Base-by-base conservation (phyloP, 2,888 invertebrate genomes). In the Yponomeuta malinellus region DNA sequence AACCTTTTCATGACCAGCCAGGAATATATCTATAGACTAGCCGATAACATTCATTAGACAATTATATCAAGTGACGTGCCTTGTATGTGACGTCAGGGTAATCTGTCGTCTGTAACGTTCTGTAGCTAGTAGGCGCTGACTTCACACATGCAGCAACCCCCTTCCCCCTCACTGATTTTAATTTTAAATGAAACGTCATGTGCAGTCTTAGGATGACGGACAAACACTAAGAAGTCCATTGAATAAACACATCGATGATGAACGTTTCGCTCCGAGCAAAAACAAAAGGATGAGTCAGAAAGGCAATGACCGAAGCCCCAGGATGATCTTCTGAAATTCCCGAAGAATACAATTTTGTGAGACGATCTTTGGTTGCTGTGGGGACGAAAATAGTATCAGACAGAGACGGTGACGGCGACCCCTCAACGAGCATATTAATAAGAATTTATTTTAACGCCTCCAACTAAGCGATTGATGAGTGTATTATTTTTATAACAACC, bases 261-360 rank as follows among this genome's bases (percentile, higher is more conserved):
- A 15, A 59, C 52, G 5, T 12, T 59, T 59, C 5, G 52, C 52
- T 59, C 78, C 77, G 79, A 79, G 66, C 63, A 82, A 87, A 85
- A 88, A 91, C 90, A 90, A 89, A 90, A 88, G 89, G 85, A 81
- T 90, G 88, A 90, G 78, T 90, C 90, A 90, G 82, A 66, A 79
- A 78, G 90, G 82, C 91, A 89, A 89, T 83, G 90, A 90, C 88
- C 82, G 81, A 78, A 76, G 78, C 80, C 85, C 84, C 86, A 83
- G 89, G 90, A 90, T 90, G 90, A 90, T 91, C 90, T 90, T 88
- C 52, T 59, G 52, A 90, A 88, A 90, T 90, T 90, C 89, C 90
- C 89, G 83, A 90, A 90, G 90, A 89, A 90, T 90, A 15, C 52
- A 59, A 59, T 59, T 59, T 59, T 12, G 52, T 59, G 52, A 90